phyloP scores from a whole-genome alignment of 53 echinoderm and acorn worm species.

The Zoroaster sp. region DNA sequence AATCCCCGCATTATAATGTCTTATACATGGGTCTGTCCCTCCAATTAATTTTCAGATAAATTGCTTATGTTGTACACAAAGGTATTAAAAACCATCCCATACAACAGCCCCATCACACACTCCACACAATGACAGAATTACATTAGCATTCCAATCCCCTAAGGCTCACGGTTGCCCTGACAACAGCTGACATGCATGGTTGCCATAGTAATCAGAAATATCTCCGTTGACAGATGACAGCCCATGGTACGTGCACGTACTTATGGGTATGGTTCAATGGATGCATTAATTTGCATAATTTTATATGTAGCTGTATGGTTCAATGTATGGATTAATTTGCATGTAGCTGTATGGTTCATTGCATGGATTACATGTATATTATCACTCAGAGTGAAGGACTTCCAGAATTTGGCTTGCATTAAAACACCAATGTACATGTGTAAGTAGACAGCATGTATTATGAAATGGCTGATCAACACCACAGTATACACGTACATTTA shows the following conservation, averaged over 20 bases:
- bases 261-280: neutral
- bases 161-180: conserved; percentile 20
- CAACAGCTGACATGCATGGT: conserved; percentile 62
- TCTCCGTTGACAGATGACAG: conserved; percentile 15
- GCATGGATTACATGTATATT: too few relatives aligned
- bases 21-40: neutral
- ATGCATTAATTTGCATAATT: conserved; percentile 37
- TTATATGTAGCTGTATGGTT: too few relatives aligned
- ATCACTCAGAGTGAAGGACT: too few relatives aligned
- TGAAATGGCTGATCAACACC: too few relatives aligned
- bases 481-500: too few relatives aligned
- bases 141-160: conserved; percentile 37
- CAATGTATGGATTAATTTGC: too few relatives aligned
- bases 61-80: neutral
- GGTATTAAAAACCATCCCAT: neutral
- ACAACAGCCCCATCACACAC: neutral
- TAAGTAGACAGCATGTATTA: too few relatives aligned
- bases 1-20: too few relatives aligned
- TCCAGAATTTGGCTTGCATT: too few relatives aligned
- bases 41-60: neutral
- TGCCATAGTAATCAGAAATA: conserved; percentile 54
- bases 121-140: neutral
- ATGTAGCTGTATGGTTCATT: too few relatives aligned
- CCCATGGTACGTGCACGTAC: neutral
- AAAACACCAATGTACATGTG: too few relatives aligned